These are phyloP conservation scores for Drosophila testacea DNA, from an alignment of 2,888 invertebrate species.

Conservation along the genomic window DNA sequence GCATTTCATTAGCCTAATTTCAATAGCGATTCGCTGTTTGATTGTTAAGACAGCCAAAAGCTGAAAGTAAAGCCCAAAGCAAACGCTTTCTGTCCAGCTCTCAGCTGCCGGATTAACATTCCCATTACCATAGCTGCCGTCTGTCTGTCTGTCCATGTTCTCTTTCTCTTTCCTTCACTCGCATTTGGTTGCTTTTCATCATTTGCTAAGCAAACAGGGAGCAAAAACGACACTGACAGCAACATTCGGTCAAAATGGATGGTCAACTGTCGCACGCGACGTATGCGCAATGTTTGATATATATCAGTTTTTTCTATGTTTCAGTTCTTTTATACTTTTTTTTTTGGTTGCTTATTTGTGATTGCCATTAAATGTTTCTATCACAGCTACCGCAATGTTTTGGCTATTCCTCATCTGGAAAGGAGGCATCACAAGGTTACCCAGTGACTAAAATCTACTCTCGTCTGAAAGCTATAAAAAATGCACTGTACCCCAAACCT, in stretches of 20 bases:
- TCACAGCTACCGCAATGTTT: neutral
- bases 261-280: conserved; percentile 42
- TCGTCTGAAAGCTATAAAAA: neutral
- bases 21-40: conserved; percentile 43
- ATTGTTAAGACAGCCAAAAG: conserved; percentile 42
- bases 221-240: conserved; percentile 15
- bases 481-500: no score
- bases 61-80: conserved; percentile 27
- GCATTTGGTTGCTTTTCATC: conserved; percentile 27
- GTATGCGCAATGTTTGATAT: conserved; percentile 39
- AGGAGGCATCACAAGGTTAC: neutral
- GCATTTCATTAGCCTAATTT: conserved; percentile 76
- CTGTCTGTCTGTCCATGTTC: no score
- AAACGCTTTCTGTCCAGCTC: conserved; percentile 3
- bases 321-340: no score
- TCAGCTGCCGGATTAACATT: conserved; percentile 1
- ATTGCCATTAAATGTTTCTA: conserved; percentile 3
- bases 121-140: conserved; percentile 17
- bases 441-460: conserved; percentile 1
- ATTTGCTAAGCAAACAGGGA: conserved; percentile 55
- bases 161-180: neutral
- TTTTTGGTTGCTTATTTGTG: neutral
- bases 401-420: neutral
- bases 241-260: conserved; percentile 11
- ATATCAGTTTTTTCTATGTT: neutral